These are phyloP conservation scores for Oncorhynchus nerka DNA, from an alignment of 2,113 vertebrate genomes.

Conservation along the genomic window DNA sequence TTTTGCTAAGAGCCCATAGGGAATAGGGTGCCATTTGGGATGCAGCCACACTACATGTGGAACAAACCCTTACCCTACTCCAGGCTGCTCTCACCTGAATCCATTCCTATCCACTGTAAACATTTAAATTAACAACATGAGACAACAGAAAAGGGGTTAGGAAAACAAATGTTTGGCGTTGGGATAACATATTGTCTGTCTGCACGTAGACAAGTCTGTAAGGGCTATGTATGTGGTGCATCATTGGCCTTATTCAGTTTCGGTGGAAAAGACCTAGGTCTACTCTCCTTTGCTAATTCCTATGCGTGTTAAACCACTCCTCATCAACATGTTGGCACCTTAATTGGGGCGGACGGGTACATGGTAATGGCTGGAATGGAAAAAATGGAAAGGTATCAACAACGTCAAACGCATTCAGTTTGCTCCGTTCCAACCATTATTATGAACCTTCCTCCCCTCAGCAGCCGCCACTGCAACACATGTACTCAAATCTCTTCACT, in stretches of 20 bases:
- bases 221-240: background rate
- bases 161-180: conserved; percentile 40
- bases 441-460: no score
- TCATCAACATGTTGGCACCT: conserved; percentile 5
- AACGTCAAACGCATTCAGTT: no score
- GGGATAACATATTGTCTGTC: conserved; percentile 14
- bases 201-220: background rate
- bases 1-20: no score
- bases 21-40: no score
- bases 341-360: background rate
- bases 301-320: no score
- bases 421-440: no score
- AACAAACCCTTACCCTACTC: conserved; percentile 36
- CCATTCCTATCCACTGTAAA: conserved; percentile 51
- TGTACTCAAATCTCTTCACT: conserved; percentile 24
- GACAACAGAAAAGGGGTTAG: conserved; percentile 19
- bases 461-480: no score
- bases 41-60: conserved; percentile 29
- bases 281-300: no score
- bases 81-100: conserved; percentile 39
- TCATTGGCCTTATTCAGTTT: background rate
- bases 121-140: conserved; percentile 43
- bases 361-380: no score
- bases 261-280: no score
- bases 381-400: no score